Evolutionary conservation across 2,888 invertebrate species (phyloP).

Genomic region (Hypolimnas misippus): DNA sequence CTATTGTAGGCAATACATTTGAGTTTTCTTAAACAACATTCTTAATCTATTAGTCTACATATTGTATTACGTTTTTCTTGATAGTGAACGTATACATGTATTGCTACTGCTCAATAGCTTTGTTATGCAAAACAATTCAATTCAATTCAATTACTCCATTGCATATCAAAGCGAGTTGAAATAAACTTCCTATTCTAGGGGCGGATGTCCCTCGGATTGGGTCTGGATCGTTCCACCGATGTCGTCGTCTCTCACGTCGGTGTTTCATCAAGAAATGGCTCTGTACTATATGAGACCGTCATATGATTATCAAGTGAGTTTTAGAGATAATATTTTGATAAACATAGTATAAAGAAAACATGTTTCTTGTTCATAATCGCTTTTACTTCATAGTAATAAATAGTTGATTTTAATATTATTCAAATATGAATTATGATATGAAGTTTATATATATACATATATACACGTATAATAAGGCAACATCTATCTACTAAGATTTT

Average conservation of each 20-base stretch:
- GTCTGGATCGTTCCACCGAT: slow-evolving; percentile 91
- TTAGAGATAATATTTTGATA: not conserved
- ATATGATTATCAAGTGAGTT: slow-evolving; percentile 93
- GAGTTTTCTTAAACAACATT: not conserved
- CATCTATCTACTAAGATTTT: too few relatives aligned
- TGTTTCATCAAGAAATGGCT: slow-evolving; percentile 95
- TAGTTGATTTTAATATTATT: too few relatives aligned
- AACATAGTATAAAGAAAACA: not conserved
- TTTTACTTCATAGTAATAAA: too few relatives aligned
- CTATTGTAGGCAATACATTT: too few relatives aligned
- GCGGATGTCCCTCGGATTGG: slow-evolving; percentile 94
- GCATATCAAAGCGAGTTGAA: not conserved
- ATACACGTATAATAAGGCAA: too few relatives aligned
- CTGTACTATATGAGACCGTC: slow-evolving; percentile 93
- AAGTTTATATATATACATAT: too few relatives aligned
- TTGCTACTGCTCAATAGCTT: not conserved
- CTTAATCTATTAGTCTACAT: not conserved
- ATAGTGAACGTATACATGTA: not conserved
- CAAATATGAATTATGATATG: too few relatives aligned
- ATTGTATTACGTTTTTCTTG: not conserved
- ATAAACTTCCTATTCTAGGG: slow-evolving; percentile 59
- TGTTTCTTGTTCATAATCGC: too few relatives aligned
- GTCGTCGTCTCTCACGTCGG: slow-evolving; percentile 89
- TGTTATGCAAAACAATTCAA: too few relatives aligned
- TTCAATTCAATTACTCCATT: slow-evolving; percentile 6